Evolutionary conservation across 1,140 invertebrate species (phyloP).

Genomic region (Leptonema lineaticorne): DNA sequence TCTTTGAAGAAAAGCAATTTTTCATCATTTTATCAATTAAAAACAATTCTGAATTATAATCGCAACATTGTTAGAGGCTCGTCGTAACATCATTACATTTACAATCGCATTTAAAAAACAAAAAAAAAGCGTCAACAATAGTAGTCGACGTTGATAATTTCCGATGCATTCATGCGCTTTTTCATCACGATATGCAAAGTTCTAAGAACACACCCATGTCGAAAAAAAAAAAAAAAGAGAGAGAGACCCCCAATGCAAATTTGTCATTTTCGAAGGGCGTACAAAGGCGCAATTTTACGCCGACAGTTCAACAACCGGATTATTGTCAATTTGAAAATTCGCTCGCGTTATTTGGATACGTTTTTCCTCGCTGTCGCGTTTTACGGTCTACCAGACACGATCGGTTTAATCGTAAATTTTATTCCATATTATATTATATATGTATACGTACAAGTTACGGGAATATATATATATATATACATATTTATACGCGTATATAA

Average conservation of each 20-base stretch:
- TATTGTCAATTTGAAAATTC: neutral
- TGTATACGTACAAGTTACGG: neutral
- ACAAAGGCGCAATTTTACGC: neutral
- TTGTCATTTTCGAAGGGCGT: too few species aligned
- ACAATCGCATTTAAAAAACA: too few species aligned
- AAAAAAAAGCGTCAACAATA: too few species aligned
- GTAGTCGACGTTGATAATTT: too few species aligned
- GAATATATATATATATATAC: neutral
- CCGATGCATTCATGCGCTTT: neutral
- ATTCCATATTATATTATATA: neutral
- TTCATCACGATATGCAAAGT: neutral
- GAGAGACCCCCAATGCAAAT: too few species aligned
- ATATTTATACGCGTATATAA: neutral
- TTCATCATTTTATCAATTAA: too few species aligned
- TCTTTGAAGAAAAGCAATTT: too few species aligned
- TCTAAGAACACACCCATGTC: neutral
- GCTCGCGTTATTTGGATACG: neutral
- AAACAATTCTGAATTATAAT: too few species aligned
- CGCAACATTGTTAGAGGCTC: too few species aligned
- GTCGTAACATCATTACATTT: too few species aligned
- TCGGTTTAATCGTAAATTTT: constrained; percentile 12
- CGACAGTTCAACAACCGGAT: neutral
- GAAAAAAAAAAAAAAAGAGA: too few species aligned
- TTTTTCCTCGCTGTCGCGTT: neutral
- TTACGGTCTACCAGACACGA: constrained; percentile 19